Evolutionary conservation across 2,888 invertebrate species (phyloP).

Genomic region (Exocentrus adspersus): DNA sequence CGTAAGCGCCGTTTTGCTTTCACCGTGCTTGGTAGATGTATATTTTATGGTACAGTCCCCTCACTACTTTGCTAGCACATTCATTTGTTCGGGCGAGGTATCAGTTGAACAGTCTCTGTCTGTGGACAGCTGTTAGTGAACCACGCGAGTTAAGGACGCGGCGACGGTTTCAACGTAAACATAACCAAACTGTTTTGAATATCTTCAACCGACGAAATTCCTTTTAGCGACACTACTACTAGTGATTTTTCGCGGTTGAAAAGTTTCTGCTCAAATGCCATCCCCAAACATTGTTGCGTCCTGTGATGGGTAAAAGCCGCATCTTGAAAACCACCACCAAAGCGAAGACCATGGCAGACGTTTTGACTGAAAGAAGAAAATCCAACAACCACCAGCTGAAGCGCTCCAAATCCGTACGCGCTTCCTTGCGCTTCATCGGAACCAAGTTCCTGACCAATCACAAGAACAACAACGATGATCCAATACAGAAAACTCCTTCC

Average conservation of each 20-base stretch:
- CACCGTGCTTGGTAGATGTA: not conserved
- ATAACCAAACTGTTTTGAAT: slow-evolving; percentile 19
- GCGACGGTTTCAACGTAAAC: slow-evolving; percentile 8
- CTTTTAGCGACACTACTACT: not conserved
- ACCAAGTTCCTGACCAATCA: slow-evolving; percentile 65
- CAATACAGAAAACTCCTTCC: slow-evolving; percentile 53
- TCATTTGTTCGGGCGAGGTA: slow-evolving; percentile 4
- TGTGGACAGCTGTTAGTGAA: slow-evolving; percentile 12
- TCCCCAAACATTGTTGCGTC: not conserved
- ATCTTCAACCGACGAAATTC: slow-evolving; percentile 12
- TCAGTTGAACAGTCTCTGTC: slow-evolving; percentile 8
- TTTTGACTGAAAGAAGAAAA: slow-evolving; percentile 57
- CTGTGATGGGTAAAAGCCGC: slow-evolving; percentile 58
- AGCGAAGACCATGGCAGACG: slow-evolving; percentile 57
- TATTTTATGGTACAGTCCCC: slow-evolving; percentile 18
- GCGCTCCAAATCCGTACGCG: slow-evolving; percentile 76
- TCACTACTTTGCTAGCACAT: slow-evolving; percentile 9
- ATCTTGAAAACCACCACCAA: slow-evolving; percentile 35
- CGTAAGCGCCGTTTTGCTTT: slow-evolving; percentile 10
- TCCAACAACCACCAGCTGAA: slow-evolving; percentile 63
- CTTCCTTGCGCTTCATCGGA: slow-evolving; percentile 74
- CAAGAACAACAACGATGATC: slow-evolving; percentile 41
- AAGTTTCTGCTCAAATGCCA: slow-evolving; percentile 16
- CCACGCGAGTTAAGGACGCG: not conserved
- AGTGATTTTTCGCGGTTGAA: too few species aligned